Evolutionary conservation across 2,797 vertebrate genomes (phyloP), one percentile per base, ranked within the genome.

Genomic region (Coilia nasus): DNA sequence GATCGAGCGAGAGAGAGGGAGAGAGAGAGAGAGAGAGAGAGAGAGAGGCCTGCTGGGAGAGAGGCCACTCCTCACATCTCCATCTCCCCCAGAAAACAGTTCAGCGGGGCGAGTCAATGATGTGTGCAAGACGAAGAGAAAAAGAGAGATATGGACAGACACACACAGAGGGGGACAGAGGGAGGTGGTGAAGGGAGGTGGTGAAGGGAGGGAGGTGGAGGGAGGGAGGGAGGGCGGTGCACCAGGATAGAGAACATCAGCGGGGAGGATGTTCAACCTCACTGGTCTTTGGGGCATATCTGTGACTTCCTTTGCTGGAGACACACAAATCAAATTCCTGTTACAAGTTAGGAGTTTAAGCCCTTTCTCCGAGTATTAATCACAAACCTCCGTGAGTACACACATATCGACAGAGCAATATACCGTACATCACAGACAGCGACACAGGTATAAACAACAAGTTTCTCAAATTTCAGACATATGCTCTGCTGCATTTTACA

Each of bases 41-140:
- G 25, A 64, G 23, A 28, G n/a, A 12, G 17, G 23, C 62, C 62
- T 64, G 25, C 81, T 81, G 14, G 46, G 47, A n/a, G 54, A 62
- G 50, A 54, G 64, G 64, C 64, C 64, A 12, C 64, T 71, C 14
- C 64, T 14, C 28, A 3, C 12, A 31, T 71, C 25, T 71, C 25
- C 14, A 71, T 71, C 64, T 67, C 28, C 28, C 64, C 64, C 14
- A 41, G 60, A 35, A n/a, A 86, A 78, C 84, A 56, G 67, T 31
- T 82, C 54, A 82, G 81, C 85, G 84, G 28, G 62, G 67, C 28
- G 44, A 82, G 82, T 10, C 17, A 41, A 41, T 41, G 21, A 41
- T 19, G 56, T 9, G 25, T 19, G 81, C 1, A 41, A 80, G 71
- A 80, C 1, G 44, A 41, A 80, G 71, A 75, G 85, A 71, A 41